Conservation (phyloP, 2,888 invertebrate species). For the Thysanoteuthis rhombus region DNA sequence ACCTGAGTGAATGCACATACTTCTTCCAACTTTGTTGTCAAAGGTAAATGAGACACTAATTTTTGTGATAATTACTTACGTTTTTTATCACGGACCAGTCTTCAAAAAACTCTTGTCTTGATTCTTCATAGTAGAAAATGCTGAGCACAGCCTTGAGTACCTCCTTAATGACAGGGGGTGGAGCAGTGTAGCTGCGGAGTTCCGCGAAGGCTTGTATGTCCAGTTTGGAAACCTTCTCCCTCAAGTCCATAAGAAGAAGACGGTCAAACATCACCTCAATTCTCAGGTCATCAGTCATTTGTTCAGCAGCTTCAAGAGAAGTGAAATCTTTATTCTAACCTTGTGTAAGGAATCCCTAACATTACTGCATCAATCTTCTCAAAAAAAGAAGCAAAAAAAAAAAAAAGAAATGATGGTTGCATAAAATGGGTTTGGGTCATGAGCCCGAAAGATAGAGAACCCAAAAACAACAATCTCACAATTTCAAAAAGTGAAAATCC, state of each 20-base stretch:
- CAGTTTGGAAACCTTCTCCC: conserved; percentile 63
- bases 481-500: too few species aligned
- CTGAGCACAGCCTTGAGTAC: conserved; percentile 62
- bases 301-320: conserved; percentile 50
- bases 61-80: conserved; percentile 33
- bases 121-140: conserved; percentile 60
- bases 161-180: conserved; percentile 60
- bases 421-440: too few species aligned
- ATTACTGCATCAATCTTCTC: too few species aligned
- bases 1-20: too few species aligned
- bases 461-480: too few species aligned
- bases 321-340: not conserved
- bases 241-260: conserved; percentile 65
- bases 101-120: conserved; percentile 51
- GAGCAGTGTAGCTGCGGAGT: conserved; percentile 63
- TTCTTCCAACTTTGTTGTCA: too few species aligned
- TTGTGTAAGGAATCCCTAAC: too few species aligned
- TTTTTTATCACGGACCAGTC: conserved; percentile 47
- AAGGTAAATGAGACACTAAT: too few species aligned
- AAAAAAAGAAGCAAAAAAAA: too few species aligned
- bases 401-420: too few species aligned
- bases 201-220: conserved; percentile 64
- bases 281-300: conserved; percentile 57
- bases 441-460: too few species aligned
- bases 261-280: conserved; percentile 67